Evolutionary conservation across 2,888 invertebrate species (phyloP).

Genomic region (Andrena minutula): DNA sequence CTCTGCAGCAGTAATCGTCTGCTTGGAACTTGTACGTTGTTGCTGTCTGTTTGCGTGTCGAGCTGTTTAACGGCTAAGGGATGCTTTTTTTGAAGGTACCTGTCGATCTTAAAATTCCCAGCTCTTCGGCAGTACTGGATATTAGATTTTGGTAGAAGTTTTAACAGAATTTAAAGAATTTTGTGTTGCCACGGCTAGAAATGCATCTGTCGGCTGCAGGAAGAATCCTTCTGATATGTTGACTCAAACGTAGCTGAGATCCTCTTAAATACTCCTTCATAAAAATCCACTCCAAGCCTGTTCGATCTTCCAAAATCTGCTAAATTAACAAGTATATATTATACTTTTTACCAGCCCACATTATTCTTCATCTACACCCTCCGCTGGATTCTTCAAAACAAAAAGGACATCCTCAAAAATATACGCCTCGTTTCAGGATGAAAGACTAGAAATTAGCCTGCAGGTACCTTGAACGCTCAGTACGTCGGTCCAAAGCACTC

Average conservation of each 20-base stretch:
- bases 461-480: not conserved
- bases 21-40: not conserved
- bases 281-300: too few relatives aligned
- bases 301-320: too few relatives aligned
- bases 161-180: not conserved
- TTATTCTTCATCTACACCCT: too few relatives aligned
- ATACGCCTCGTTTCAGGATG: not conserved
- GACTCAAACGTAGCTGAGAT: too few relatives aligned
- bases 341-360: not conserved
- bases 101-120: not conserved
- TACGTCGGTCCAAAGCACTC: constrained; percentile 14
- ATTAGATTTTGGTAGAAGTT: not conserved
- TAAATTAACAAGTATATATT: too few relatives aligned
- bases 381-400: not conserved
- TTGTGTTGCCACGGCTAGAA: not conserved
- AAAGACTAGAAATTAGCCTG: not conserved
- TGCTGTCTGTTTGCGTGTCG: constrained; percentile 1
- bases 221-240: not conserved
- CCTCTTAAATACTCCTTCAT: too few relatives aligned
- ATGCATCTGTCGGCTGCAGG: not conserved
- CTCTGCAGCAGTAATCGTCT: not conserved
- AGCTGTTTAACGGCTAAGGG: not conserved
- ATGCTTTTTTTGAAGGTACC: too few relatives aligned
- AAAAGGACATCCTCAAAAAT: too few relatives aligned
- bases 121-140: not conserved